Evolutionary conservation across 2,888 invertebrate species (phyloP).

Genomic region (Podabrus alpinus): DNA sequence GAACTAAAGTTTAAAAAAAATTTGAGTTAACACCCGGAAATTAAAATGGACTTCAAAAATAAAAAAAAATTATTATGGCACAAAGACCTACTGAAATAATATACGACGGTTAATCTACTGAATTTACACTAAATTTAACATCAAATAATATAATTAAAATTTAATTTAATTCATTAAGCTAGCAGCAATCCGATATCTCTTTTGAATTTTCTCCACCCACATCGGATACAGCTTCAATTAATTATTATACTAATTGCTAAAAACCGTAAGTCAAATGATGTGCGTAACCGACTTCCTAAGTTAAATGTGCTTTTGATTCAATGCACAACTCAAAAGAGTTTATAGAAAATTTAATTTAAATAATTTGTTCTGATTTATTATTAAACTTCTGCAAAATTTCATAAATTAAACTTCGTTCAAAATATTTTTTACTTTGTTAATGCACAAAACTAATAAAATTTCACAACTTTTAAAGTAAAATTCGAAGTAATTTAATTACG

Average conservation of each 20-base stretch:
- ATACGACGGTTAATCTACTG: not conserved
- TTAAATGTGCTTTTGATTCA: not conserved
- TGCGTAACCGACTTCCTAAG: not conserved
- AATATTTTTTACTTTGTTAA: not conserved
- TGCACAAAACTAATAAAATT: not conserved
- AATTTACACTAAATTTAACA: not conserved
- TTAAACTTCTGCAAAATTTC: not conserved
- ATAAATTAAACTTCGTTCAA: not conserved
- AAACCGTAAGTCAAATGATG: not conserved
- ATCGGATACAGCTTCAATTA: slow-evolving; percentile 2
- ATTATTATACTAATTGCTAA: slow-evolving; percentile 1
- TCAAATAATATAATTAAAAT: not conserved
- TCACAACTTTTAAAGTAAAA: not conserved
- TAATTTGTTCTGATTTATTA: not conserved
- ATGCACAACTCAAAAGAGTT: not conserved
- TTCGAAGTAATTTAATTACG: not conserved
- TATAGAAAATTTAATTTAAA: not conserved
- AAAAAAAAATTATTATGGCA: not conserved
- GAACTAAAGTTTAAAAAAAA: not conserved
- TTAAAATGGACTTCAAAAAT: not conserved
- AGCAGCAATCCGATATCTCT: not conserved
- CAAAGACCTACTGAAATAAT: not conserved
- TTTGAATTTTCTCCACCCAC: not conserved
- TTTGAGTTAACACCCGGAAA: not conserved
- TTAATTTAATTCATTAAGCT: not conserved